Conservation (phyloP, 2,888 invertebrate species). For the Tetrapedia diversipes region DNA sequence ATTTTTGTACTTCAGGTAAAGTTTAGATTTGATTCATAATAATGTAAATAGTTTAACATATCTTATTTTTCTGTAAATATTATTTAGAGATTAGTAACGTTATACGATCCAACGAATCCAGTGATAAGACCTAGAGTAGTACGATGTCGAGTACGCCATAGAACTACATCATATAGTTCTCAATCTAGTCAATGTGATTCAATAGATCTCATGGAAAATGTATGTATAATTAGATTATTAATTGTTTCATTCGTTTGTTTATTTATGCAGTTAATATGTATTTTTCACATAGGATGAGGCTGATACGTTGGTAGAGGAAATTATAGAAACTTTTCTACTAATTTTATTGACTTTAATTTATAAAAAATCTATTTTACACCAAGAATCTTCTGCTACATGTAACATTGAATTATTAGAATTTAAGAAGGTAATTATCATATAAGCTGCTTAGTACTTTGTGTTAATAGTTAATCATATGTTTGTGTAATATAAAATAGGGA, state of each 20-base stretch:
- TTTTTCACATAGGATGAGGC: slow-evolving; percentile 74
- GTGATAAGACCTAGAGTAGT: slow-evolving; percentile 83
- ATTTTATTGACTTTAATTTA: slow-evolving; percentile 83
- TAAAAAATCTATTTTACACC: slow-evolving; percentile 76
- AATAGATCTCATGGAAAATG: slow-evolving; percentile 81
- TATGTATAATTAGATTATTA: slow-evolving; percentile 59
- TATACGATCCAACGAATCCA: slow-evolving; percentile 87
- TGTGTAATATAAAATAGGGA: slow-evolving; percentile 44
- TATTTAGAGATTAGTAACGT: slow-evolving; percentile 83
- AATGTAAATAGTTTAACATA: background rate
- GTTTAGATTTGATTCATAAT: background rate
- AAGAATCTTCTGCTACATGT: slow-evolving; percentile 74
- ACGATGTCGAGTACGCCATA: slow-evolving; percentile 78
- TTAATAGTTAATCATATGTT: background rate
- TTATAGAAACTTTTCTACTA: slow-evolving; percentile 84
- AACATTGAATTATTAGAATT: slow-evolving; percentile 70
- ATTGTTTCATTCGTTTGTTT: background rate
- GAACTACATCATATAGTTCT: slow-evolving; percentile 82
- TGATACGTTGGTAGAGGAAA: slow-evolving; percentile 81
- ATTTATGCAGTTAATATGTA: background rate
- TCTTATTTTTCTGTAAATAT: slow-evolving; percentile 17
- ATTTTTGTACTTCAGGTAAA: slow-evolving; percentile 85
- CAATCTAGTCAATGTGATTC: slow-evolving; percentile 84
- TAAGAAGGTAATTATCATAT: slow-evolving; percentile 70
- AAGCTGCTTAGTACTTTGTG: background rate